A percentile compares a stretch with the other conserved stretches of the same genome.
Conservation (phyloP, 1,140 invertebrate species). For the Rhyacophila brunnea region DNA sequence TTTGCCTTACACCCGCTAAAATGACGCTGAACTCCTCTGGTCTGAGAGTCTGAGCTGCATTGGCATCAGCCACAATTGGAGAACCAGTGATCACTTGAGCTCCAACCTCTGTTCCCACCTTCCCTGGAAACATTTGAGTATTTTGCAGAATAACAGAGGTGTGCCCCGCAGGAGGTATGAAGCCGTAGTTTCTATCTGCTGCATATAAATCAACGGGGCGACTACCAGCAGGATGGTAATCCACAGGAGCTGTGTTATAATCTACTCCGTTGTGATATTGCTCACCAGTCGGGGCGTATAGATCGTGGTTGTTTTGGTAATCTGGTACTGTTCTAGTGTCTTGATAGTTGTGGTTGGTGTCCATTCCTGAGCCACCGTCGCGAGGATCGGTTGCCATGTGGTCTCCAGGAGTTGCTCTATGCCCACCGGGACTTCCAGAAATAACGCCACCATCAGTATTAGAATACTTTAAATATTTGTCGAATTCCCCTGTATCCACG, state of each 20-base stretch:
- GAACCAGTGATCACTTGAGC: conserved; percentile 27
- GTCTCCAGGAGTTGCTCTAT: conserved; percentile 18
- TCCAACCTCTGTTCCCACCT: conserved; percentile 29
- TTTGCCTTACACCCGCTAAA: conserved; percentile 79
- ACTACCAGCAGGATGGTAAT: conserved; percentile 17
- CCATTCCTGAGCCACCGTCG: conserved; percentile 43
- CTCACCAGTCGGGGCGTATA: conserved; percentile 38
- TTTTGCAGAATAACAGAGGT: conserved; percentile 48
- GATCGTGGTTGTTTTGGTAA: conserved; percentile 38
- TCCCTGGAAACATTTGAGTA: conserved; percentile 43
- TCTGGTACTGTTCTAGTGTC: conserved; percentile 35
- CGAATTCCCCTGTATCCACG: conserved; percentile 61
- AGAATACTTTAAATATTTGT: conserved; percentile 66
- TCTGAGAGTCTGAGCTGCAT: conserved; percentile 54
- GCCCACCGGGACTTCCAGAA: conserved; percentile 15
- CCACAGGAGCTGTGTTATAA: conserved; percentile 12
- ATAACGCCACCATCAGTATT: conserved; percentile 29
- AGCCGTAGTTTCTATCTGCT: conserved; percentile 23
- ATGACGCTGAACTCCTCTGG: conserved; percentile 82
- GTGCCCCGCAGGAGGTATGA: conserved; percentile 39
- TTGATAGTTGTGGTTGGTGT: conserved; percentile 58
- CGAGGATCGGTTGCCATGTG: conserved; percentile 20
- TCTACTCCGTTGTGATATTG: conserved; percentile 32
- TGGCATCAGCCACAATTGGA: conserved; percentile 36
- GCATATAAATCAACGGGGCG: conserved; percentile 9